A percentile compares a stretch with the other conserved stretches of the same genome.
phyloP scores from a whole-genome alignment of 1,140 invertebrate species.

The Leptinotarsa undecemlineata region DNA sequence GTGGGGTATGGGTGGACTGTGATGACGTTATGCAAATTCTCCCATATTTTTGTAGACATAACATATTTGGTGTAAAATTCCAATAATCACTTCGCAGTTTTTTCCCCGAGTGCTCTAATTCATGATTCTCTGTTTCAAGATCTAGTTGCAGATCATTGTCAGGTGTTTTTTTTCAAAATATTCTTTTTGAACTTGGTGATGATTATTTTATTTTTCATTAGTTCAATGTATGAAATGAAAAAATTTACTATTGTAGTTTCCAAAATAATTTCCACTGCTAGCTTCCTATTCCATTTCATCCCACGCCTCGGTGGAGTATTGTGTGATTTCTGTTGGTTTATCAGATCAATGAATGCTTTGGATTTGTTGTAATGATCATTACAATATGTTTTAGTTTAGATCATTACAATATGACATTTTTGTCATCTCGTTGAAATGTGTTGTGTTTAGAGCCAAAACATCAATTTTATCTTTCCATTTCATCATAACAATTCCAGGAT shows the following conservation, averaged over 20 bases:
- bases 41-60: too few species aligned
- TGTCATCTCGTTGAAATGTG: background rate
- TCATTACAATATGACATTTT: background rate
- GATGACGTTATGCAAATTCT: too few species aligned
- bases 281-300: background rate
- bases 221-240: background rate
- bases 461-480: too few species aligned
- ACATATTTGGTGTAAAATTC: too few species aligned
- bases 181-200: background rate
- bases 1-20: too few species aligned
- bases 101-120: background rate
- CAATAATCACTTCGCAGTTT: too few species aligned
- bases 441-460: background rate
- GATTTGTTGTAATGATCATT: background rate
- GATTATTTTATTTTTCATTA: background rate
- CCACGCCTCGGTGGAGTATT: background rate
- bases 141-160: background rate
- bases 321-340: background rate
- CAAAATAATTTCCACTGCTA: background rate
- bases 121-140: background rate
- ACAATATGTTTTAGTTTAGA: background rate
- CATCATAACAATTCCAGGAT: too few species aligned
- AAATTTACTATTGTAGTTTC: background rate
- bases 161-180: background rate
- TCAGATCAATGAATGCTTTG: background rate